Conservation (phyloP, 1,140 invertebrate species). For the Zeugodacus cucurbitae region DNA sequence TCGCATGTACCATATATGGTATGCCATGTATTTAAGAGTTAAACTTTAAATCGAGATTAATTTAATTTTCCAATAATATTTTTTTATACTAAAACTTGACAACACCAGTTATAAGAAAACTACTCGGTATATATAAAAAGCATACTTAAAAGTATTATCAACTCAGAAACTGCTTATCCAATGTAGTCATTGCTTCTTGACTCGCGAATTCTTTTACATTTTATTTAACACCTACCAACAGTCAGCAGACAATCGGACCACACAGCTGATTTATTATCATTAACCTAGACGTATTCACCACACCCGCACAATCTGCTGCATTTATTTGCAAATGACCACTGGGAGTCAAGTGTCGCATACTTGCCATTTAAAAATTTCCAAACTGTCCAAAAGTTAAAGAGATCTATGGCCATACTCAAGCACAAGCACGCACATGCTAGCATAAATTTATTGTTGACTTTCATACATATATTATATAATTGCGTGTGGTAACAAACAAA, state of each 20-base stretch:
- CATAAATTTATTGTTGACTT: neutral
- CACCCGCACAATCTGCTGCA: neutral
- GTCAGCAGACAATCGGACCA: neutral
- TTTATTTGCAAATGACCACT: neutral
- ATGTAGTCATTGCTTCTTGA: too few relatives aligned
- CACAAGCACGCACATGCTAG: neutral
- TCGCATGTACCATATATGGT: too few relatives aligned
- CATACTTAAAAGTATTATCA: too few relatives aligned
- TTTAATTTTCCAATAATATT: too few relatives aligned
- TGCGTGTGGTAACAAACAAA: neutral
- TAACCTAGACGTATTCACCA: neutral
- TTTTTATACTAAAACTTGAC: too few relatives aligned
- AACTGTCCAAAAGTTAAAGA: neutral
- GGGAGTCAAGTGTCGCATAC: neutral
- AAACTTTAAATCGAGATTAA: too few relatives aligned
- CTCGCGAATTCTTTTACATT: too few relatives aligned
- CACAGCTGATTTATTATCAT: neutral
- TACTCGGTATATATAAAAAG: too few relatives aligned
- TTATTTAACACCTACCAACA: too few relatives aligned
- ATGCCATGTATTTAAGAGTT: too few relatives aligned
- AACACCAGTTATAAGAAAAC: too few relatives aligned
- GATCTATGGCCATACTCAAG: neutral
- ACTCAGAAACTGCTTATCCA: too few relatives aligned
- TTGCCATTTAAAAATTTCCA: neutral
- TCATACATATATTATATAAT: neutral